Evolutionary conservation across 92 coral and sea anemone genomes (phyloP).

Genomic region (Zoanthus solanderi): DNA sequence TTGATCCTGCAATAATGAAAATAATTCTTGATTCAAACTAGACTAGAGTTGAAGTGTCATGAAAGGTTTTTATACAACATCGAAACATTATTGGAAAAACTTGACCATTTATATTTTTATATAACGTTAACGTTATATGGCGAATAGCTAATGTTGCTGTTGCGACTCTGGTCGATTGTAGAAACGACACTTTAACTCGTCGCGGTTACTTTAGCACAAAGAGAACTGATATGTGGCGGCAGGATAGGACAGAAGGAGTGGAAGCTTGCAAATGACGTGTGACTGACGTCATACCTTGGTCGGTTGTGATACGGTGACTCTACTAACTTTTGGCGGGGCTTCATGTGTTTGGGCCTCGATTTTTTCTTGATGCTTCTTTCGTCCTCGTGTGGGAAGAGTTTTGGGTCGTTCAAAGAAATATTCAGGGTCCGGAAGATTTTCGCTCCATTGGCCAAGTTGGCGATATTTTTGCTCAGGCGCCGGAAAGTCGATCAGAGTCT

Average conservation of each 20-base stretch:
- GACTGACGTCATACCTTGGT: conserved; percentile 53
- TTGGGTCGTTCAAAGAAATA: conserved; percentile 28
- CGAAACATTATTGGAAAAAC: background rate
- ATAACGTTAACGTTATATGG: background rate
- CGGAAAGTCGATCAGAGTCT: conserved; percentile 42
- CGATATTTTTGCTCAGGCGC: conserved; percentile 41
- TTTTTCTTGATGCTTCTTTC: conserved; percentile 29
- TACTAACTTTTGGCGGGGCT: conserved; percentile 35
- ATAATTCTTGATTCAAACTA: background rate
- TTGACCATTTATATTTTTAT: background rate
- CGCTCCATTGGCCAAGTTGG: conserved; percentile 29
- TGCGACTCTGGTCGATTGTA: background rate
- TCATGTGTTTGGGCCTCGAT: conserved; percentile 6
- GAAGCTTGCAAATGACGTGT: conserved; percentile 4
- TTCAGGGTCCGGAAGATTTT: conserved; percentile 23
- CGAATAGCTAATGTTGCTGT: background rate
- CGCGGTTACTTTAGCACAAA: conserved; percentile 30
- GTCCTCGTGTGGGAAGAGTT: conserved; percentile 38
- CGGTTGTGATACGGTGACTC: conserved; percentile 41
- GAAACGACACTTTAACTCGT: background rate
- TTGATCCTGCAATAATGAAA: too few relatives aligned
- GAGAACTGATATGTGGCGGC: conserved; percentile 3
- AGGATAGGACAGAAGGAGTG: background rate
- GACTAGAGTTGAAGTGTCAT: background rate
- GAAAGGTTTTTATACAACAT: background rate